Percentiles rank a stretch among this genome's conserved stretches.
phyloP scores from a whole-genome alignment of 53 echinoderm and acorn worm genomes.

The Zoroaster sp. region DNA sequence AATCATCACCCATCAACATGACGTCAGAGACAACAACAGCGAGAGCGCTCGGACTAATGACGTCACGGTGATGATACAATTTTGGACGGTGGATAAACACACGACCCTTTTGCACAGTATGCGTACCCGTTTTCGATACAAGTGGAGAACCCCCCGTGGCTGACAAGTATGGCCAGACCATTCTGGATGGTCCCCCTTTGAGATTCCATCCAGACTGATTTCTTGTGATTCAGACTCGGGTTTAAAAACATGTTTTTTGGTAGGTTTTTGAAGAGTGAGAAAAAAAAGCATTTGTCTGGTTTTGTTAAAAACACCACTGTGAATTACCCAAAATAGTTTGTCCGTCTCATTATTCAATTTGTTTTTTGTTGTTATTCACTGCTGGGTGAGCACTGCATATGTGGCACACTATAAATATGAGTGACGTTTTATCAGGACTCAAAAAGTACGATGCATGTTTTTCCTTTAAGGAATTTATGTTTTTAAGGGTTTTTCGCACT shows the following conservation, averaged over 20 bases:
- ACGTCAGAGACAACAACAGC: constrained; percentile 26
- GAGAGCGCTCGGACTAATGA: constrained; percentile 27
- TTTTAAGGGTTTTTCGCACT: too few species aligned
- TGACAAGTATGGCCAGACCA: not conserved
- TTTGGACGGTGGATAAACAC: constrained; percentile 8
- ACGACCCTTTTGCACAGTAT: not conserved
- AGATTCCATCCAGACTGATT: not conserved
- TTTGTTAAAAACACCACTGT: constrained; percentile 48
- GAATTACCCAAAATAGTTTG: constrained; percentile 25
- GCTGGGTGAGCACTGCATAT: not conserved
- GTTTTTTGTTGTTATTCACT: not conserved
- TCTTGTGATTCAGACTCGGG: not conserved
- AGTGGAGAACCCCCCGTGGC: constrained; percentile 21
- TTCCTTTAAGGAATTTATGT: too few species aligned
- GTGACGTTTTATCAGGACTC: too few species aligned
- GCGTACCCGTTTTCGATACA: not conserved
- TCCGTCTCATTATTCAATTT: not conserved
- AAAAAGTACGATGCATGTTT: too few species aligned
- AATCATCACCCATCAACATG: not conserved
- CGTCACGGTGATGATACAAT: constrained; percentile 5
- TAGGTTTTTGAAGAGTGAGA: not conserved
- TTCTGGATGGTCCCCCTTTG: not conserved
- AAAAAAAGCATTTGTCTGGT: constrained; percentile 22
- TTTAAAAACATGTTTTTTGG: not conserved
- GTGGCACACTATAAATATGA: too few species aligned